Conservation (phyloP, 2,113 vertebrate genomes). For the Tauraco erythrolophus region DNA sequence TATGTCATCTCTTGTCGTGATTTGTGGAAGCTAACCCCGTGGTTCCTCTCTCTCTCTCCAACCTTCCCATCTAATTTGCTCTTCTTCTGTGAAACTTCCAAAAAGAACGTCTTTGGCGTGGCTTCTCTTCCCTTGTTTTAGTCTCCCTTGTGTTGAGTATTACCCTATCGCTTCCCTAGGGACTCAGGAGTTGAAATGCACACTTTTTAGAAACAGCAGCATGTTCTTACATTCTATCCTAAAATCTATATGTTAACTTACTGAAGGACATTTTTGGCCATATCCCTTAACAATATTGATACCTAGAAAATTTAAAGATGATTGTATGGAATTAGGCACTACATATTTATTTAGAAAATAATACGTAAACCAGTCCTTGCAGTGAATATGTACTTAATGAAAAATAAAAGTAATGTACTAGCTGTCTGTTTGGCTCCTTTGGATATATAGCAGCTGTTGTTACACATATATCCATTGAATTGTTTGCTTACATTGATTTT, state of each 20-base stretch:
- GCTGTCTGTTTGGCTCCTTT: neutral
- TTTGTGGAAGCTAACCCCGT: neutral
- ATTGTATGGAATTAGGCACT: neutral
- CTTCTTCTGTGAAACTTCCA: neutral
- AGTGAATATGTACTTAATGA: neutral
- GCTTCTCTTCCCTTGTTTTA: neutral
- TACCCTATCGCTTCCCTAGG: neutral
- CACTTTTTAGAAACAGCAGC: neutral
- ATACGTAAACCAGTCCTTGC: accelerated
- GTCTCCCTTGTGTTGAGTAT: neutral
- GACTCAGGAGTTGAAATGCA: neutral
- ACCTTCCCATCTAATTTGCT: neutral
- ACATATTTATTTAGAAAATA: neutral
- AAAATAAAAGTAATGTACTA: neutral
- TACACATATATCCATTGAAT: neutral
- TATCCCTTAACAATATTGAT: neutral
- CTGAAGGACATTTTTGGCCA: neutral
- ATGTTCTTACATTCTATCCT: neutral
- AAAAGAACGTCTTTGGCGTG: neutral
- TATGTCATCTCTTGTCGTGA: neutral
- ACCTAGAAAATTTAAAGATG: neutral
- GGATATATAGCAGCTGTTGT: neutral
- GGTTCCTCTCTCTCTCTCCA: neutral
- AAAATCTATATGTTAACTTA: neutral
- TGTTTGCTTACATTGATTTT: neutral